Conservation (phyloP, 2,113 vertebrate species). For the Vicugna pacos region DNA sequence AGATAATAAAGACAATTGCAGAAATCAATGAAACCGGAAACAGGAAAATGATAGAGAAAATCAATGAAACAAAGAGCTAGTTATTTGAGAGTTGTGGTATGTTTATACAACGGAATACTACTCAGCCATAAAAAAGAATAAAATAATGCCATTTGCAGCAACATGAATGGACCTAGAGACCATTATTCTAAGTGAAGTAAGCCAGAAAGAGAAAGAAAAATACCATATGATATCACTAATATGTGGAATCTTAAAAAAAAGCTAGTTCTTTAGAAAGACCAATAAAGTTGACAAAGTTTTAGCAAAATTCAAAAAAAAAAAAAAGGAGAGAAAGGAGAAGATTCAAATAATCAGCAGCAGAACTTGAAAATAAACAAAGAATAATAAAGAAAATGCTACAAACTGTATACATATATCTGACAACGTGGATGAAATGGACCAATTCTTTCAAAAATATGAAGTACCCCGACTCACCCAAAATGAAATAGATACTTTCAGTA, state of each 20-base stretch:
- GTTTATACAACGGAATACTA: too few relatives aligned
- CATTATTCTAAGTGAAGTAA: too few relatives aligned
- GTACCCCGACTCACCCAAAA: not conserved
- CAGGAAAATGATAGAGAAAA: not conserved
- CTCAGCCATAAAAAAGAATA: too few relatives aligned
- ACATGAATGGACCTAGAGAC: too few relatives aligned
- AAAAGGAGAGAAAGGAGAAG: not conserved
- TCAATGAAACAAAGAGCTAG: not conserved
- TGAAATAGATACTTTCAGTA: not conserved
- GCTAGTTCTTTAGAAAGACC: not conserved
- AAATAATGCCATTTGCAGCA: too few relatives aligned
- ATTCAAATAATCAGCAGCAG: not conserved
- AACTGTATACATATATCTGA: not conserved
- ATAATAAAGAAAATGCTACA: not conserved
- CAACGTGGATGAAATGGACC: not conserved
- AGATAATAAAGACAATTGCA: not conserved
- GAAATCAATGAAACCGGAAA: not conserved
- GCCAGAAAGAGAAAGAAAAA: too few relatives aligned
- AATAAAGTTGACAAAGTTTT: not conserved
- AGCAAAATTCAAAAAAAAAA: not conserved
- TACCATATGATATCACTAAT: too few relatives aligned
- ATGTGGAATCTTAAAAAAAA: not conserved
- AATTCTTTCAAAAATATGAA: not conserved
- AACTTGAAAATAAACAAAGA: not conserved
- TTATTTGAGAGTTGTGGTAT: not conserved